Conservation (phyloP, 2,113 vertebrate species). For the Gorsachius goisagi region DNA sequence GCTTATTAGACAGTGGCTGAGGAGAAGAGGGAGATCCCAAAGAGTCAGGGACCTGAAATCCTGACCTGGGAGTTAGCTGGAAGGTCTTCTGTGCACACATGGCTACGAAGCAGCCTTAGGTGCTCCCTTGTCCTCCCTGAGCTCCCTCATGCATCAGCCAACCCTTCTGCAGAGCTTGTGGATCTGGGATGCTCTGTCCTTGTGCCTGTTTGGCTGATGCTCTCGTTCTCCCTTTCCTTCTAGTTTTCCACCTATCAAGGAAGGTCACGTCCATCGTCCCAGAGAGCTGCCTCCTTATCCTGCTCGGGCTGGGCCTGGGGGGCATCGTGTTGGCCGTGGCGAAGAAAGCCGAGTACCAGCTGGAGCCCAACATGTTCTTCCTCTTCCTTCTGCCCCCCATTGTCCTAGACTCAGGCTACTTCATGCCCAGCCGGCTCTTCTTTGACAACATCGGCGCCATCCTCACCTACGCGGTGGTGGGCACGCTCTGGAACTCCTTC, state of each 20-base stretch:
- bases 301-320: slow-evolving; percentile 91
- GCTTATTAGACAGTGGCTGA: neutral
- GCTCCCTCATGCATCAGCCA: neutral
- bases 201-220: neutral
- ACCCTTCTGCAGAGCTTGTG: neutral
- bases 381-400: slow-evolving; percentile 96
- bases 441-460: slow-evolving; percentile 97
- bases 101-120: neutral
- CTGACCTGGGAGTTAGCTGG: neutral
- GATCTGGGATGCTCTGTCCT: neutral
- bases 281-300: slow-evolving; percentile 94
- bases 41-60: neutral
- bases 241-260: slow-evolving; percentile 94
- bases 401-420: slow-evolving; percentile 93
- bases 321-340: slow-evolving; percentile 90
- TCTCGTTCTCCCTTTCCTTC: slow-evolving; percentile 14
- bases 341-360: slow-evolving; percentile 92
- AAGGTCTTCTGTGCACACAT: neutral
- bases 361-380: slow-evolving; percentile 95
- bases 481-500: slow-evolving; percentile 95
- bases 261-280: slow-evolving; percentile 92
- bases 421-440: slow-evolving; percentile 94
- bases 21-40: neutral
- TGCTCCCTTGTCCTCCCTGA: neutral
- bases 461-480: slow-evolving; percentile 91